These are phyloP conservation scores for Megaleporinus macrocephalus DNA, from an alignment of 2,113 vertebrate genomes.

Conservation along the genomic window DNA sequence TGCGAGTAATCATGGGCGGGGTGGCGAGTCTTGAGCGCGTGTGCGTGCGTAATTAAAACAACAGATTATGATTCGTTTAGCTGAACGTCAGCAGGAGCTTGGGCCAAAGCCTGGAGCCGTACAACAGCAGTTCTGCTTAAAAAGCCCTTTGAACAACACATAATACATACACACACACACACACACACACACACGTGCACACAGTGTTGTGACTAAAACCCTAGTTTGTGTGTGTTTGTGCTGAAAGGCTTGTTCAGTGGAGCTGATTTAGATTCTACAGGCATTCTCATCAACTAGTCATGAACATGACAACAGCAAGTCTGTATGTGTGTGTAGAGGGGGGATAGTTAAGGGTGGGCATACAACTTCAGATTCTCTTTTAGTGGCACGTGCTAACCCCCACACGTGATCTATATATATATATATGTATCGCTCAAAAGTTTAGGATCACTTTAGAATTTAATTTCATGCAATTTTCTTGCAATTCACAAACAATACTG, in stretches of 20 bases:
- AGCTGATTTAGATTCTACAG: neutral
- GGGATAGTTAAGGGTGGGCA: neutral
- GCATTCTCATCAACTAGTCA: neutral
- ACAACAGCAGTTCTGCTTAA: slow-evolving; percentile 2
- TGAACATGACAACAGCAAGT: slow-evolving; percentile 6
- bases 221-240: neutral
- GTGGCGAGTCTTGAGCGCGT: neutral
- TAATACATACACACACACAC: neutral
- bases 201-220: neutral
- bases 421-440: no score
- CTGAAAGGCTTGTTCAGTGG: neutral
- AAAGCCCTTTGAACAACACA: neutral
- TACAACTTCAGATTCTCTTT: neutral
- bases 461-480: no score
- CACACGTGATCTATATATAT: neutral
- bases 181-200: neutral
- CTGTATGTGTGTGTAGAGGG: slow-evolving; percentile 1
- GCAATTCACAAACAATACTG: no score
- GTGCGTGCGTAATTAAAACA: slow-evolving; percentile 14
- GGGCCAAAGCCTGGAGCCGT: neutral
- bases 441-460: no score
- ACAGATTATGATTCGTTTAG: slow-evolving; percentile 32
- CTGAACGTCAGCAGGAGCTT: neutral
- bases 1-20: neutral
- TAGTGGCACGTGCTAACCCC: slow-evolving; percentile 12